phyloP scores from a whole-genome alignment of 2,888 invertebrate genomes.

The Onchidella celtica region DNA sequence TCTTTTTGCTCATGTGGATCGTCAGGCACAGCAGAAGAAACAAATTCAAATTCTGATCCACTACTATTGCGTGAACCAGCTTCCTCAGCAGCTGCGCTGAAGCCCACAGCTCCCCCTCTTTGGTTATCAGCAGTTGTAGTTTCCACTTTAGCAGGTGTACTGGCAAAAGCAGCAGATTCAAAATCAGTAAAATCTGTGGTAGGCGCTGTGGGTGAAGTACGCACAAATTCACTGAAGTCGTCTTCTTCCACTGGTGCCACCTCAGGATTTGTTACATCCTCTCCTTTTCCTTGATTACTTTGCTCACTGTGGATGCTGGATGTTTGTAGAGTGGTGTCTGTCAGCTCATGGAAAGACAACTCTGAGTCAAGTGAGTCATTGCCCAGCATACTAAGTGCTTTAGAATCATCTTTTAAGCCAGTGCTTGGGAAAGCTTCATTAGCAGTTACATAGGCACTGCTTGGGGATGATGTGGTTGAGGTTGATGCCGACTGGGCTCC shows the following conservation, averaged over 20 bases:
- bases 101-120: too few species aligned
- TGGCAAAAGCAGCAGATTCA: constrained; percentile 24
- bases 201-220: background rate
- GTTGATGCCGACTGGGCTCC: background rate
- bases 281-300: too few species aligned
- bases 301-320: background rate
- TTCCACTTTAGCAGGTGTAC: too few species aligned
- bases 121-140: too few species aligned
- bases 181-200: constrained; percentile 27
- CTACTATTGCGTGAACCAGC: too few species aligned
- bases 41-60: too few species aligned
- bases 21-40: too few species aligned
- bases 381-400: background rate
- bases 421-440: background rate
- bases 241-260: background rate
- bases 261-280: background rate
- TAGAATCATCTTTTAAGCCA: background rate
- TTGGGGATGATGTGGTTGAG: constrained; percentile 4
- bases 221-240: constrained; percentile 3
- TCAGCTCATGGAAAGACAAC: background rate
- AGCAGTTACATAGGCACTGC: constrained; percentile 21
- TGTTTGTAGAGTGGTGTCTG: background rate
- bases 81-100: too few species aligned
- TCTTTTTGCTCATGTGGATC: too few species aligned
- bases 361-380: background rate